A percentile compares a stretch with the other conserved stretches of the same genome.
Evolutionary conservation across 2,797 vertebrate species (phyloP).

Genomic region (Eupleurogrammus muticus): DNA sequence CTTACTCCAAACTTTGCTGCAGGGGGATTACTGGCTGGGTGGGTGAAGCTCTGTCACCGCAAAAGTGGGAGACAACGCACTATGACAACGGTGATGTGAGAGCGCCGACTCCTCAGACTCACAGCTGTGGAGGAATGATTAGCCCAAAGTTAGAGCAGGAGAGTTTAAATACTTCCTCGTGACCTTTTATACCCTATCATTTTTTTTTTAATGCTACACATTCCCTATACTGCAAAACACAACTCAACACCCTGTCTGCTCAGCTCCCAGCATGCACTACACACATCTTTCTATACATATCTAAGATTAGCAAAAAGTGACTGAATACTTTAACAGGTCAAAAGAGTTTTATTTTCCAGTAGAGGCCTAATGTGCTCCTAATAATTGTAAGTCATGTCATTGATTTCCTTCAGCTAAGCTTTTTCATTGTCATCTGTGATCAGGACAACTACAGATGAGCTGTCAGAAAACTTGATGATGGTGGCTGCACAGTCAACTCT

Average conservation of each 20-base stretch:
- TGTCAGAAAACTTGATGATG: too few relatives aligned
- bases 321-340: constrained; percentile 73
- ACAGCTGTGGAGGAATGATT: constrained; percentile 72
- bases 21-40: constrained; percentile 74
- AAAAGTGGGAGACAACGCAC: constrained; percentile 68
- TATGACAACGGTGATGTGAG: constrained; percentile 74
- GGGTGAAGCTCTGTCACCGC: constrained; percentile 70
- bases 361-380: too few relatives aligned
- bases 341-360: constrained; percentile 56
- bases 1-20: constrained; percentile 76
- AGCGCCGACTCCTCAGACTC: constrained; percentile 57
- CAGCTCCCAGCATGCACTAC: constrained; percentile 55
- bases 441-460: too few relatives aligned
- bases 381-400: too few relatives aligned
- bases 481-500: too few relatives aligned
- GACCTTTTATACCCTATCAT: constrained; percentile 77
- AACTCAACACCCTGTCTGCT: constrained; percentile 34
- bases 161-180: constrained; percentile 65
- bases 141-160: constrained; percentile 65
- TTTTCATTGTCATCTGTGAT: too few relatives aligned
- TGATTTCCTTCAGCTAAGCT: not conserved
- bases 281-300: constrained; percentile 55
- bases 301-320: constrained; percentile 76
- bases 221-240: constrained; percentile 41
- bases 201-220: constrained; percentile 48